These are phyloP conservation scores for Engystomops pustulosus DNA, from an alignment of 2,113 vertebrate species.

Conservation along the genomic window DNA sequence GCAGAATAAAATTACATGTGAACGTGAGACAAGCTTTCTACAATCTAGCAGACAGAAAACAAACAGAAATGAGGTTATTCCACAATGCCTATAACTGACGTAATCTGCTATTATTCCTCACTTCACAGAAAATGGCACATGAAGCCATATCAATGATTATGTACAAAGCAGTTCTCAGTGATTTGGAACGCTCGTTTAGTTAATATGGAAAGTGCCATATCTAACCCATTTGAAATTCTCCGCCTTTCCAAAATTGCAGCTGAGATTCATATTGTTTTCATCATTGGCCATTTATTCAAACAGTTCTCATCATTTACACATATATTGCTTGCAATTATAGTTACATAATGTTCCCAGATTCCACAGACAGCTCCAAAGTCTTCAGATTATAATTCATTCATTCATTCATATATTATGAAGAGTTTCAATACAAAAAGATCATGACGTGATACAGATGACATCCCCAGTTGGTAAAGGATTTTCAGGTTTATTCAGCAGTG, in stretches of 20 bases:
- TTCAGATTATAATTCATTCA: background rate
- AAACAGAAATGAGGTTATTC: background rate
- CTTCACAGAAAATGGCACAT: background rate
- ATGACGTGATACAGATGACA: background rate
- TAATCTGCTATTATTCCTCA: background rate
- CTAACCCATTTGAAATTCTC: background rate
- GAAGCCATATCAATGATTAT: background rate
- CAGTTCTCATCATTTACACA: background rate
- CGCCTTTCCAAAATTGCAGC: background rate
- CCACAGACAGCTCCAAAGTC: background rate
- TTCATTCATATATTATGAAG: background rate
- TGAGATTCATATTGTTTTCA: background rate
- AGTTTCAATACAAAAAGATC: background rate
- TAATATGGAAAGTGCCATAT: background rate
- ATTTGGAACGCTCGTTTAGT: background rate
- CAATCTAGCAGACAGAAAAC: background rate
- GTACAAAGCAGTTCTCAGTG: background rate
- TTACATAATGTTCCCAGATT: background rate
- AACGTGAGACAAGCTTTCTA: background rate
- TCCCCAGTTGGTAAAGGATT: no score
- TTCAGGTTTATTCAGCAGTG: no score
- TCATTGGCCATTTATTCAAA: background rate
- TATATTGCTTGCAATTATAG: background rate
- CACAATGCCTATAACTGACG: background rate
- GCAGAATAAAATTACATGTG: slow-evolving; percentile 12